Evolutionary conservation across 2,888 invertebrate species (phyloP).

Genomic region (Cosmopolites sordidus): DNA sequence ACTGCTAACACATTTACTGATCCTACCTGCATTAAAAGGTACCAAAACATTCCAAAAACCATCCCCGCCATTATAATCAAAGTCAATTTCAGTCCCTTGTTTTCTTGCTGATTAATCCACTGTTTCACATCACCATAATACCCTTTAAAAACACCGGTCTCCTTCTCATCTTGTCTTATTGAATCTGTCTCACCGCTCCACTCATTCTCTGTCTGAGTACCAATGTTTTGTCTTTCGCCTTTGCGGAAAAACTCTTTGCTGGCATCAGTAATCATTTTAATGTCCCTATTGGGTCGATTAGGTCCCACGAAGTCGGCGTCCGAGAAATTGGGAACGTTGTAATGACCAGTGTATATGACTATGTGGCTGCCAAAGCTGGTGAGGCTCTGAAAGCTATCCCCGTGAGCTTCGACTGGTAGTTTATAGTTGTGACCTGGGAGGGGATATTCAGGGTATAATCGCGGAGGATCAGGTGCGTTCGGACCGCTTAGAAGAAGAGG

Average conservation of each 20-base stretch:
- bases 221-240: constrained; percentile 5
- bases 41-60: constrained; percentile 71
- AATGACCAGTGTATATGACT: constrained; percentile 59
- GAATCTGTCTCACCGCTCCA: too few relatives aligned
- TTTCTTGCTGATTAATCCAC: constrained; percentile 74
- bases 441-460: constrained; percentile 39
- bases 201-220: constrained; percentile 16
- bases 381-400: constrained; percentile 42
- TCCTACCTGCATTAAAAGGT: constrained; percentile 64
- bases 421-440: constrained; percentile 43
- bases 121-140: constrained; percentile 42
- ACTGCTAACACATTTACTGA: too few relatives aligned
- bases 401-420: constrained; percentile 35
- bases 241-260: constrained; percentile 15
- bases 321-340: constrained; percentile 62
- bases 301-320: constrained; percentile 42
- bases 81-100: constrained; percentile 66
- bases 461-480: constrained; percentile 37
- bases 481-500: constrained; percentile 76
- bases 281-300: constrained; percentile 25
- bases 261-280: constrained; percentile 39
- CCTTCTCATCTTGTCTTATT: not conserved
- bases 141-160: constrained; percentile 1
- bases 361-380: constrained; percentile 37
- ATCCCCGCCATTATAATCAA: constrained; percentile 64